These are phyloP conservation scores for Stenichneumon culpator DNA, from an alignment of 2,888 invertebrate genomes.

Conservation along the genomic window DNA sequence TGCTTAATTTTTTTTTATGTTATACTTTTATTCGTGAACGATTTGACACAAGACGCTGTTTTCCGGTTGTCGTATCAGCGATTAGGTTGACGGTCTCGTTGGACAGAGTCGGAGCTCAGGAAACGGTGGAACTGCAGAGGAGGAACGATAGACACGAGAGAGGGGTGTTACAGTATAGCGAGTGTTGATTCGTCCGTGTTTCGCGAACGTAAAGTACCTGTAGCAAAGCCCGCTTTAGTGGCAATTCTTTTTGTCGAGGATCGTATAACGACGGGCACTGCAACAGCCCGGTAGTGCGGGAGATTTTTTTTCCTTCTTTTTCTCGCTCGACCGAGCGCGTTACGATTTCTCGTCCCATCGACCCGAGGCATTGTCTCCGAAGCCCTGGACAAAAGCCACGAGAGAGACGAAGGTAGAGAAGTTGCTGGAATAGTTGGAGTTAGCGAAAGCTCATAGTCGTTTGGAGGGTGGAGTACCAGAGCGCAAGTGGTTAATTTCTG, in stretches of 20 bases:
- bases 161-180: no score
- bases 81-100: no score
- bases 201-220: not conserved
- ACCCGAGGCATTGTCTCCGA: slow-evolving; percentile 19
- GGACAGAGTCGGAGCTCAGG: no score
- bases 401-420: not conserved
- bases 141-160: no score
- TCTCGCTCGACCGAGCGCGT: slow-evolving; percentile 8
- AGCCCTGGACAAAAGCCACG: slow-evolving; percentile 25
- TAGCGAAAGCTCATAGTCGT: not conserved
- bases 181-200: no score
- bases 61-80: no score
- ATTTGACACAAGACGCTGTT: no score
- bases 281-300: not conserved
- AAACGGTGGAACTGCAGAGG: no score
- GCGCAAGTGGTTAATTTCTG: slow-evolving; percentile 9
- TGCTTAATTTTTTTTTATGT: no score
- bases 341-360: slow-evolving; percentile 31
- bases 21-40: no score
- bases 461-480: not conserved
- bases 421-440: no score
- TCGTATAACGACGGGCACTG: slow-evolving; percentile 28
- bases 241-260: slow-evolving; percentile 37
- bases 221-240: slow-evolving; percentile 37
- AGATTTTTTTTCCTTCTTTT: slow-evolving; percentile 8